Conservation (phyloP, 2,888 invertebrate species). For the Herminia tarsipennalis region DNA sequence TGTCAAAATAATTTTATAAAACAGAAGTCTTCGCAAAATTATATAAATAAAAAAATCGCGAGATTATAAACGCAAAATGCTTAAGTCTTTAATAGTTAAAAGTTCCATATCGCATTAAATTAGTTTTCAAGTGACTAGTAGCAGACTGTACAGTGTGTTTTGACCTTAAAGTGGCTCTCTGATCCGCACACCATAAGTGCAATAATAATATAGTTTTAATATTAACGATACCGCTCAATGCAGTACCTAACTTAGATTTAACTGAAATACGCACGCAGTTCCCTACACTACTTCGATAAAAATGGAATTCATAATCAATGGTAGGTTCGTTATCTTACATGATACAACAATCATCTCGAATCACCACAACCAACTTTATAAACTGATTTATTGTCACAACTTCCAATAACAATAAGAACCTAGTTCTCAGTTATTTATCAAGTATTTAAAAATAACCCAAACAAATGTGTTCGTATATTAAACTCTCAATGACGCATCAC, state of each 20-base stretch:
- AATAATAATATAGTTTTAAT: not conserved
- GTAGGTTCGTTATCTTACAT: not conserved
- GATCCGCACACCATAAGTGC: constrained; percentile 7
- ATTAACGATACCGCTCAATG: not conserved
- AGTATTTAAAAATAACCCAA: constrained; percentile 3
- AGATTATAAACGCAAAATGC: constrained; percentile 52
- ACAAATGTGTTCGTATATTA: not conserved
- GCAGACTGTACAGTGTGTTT: constrained; percentile 26
- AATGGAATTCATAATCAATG: constrained; percentile 3
- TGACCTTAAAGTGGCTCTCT: constrained; percentile 27
- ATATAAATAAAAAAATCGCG: constrained; percentile 31
- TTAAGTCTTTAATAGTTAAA: constrained; percentile 37
- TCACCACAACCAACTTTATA: constrained; percentile 6
- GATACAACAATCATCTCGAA: constrained; percentile 9
- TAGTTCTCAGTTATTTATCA: constrained; percentile 24
- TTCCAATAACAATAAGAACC: constrained; percentile 31
- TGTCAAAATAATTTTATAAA: not conserved
- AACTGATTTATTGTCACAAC: constrained; percentile 34
- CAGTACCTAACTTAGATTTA: not conserved
- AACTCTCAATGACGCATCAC: no score
- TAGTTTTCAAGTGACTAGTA: constrained; percentile 39
- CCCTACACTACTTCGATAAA: not conserved
- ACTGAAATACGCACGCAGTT: constrained; percentile 2
- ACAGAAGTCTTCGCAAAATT: constrained; percentile 12
- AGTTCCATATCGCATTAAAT: constrained; percentile 20